Base-by-base conservation (phyloP, 53 echinoderm and acorn worm genomes). In the Hippasteria phrygiana region DNA sequence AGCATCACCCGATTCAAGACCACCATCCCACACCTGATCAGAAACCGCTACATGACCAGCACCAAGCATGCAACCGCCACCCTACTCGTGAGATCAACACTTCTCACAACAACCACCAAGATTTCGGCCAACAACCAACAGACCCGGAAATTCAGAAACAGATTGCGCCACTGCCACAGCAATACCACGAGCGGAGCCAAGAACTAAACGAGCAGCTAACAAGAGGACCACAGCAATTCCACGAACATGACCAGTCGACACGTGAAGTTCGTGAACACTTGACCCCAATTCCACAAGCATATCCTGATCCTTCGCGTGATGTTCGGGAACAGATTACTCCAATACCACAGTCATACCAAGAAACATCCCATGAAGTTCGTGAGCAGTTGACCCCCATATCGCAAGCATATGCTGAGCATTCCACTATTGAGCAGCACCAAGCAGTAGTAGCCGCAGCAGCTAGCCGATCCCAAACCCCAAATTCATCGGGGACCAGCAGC, bases 401-500 rank as follows among this genome's bases (percentile, higher is more conserved):
- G 12, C 85, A 70, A 34, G 10, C 85, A 27, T 85, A 70, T 35
- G 48, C 42, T 27, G 85, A 85, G 53, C 85, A 85, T 69, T 85
- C 85, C 85, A 70, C 63, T 11, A 26, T 85, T 18, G 85, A 85
- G 50, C 85, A 85, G 43, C 85, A 70, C 47, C 65, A 80, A 66
- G 67, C 56, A 77, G 77, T n/a, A 18, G 79, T 28, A 27, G 79
- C 43, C 0, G 39, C 42, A 17, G 51, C 81, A 63, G 81, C 85
- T 1, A 85, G 85, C 53, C 85, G 85, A 22, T 85, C 85, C 71
- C 85, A 85, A 31, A 85, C 85, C 70, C 85, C 85, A 2, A 85
- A 71, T 71, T 85, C 85, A 71, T 71, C 85, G 22, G 51, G 32
- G 16, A 85, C 69, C 53, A 85, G 85, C 85, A 85, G 69, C 70